Percentiles rank a stretch among this genome's conserved stretches.
phyloP scores from a whole-genome alignment of 2,888 invertebrate genomes.

The Agonopterix subpropinquella region DNA sequence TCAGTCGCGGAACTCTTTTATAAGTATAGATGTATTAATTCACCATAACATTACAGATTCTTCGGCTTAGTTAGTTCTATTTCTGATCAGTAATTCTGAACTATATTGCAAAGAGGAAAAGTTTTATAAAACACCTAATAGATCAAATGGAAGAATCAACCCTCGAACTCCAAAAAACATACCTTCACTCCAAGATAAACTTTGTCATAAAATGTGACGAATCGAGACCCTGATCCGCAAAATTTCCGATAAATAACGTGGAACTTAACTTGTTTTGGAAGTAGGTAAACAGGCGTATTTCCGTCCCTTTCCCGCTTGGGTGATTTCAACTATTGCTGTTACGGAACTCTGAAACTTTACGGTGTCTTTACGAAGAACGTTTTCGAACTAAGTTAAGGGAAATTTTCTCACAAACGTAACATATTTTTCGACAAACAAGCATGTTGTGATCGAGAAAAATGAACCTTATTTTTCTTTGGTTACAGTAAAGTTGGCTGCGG shows the following conservation, averaged over 20 bases:
- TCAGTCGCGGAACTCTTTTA: no score
- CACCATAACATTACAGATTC: no score
- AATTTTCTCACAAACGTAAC: not conserved
- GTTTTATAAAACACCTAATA: no score
- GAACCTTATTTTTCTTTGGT: no score
- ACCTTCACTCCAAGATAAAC: not conserved
- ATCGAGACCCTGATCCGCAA: not conserved
- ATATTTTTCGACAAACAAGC: conserved; percentile 1
- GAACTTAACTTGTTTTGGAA: conserved; percentile 2
- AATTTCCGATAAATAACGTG: not conserved
- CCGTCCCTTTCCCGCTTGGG: not conserved
- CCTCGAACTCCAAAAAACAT: not conserved
- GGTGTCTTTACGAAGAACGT: not conserved
- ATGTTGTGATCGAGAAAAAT: not conserved
- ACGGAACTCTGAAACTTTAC: not conserved
- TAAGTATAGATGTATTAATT: no score
- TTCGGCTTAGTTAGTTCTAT: no score
- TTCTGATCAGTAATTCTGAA: no score
- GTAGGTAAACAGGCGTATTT: not conserved
- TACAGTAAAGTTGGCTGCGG: no score
- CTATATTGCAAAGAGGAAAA: no score
- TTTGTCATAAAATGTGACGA: not conserved
- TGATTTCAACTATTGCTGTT: not conserved
- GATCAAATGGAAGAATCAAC: no score
- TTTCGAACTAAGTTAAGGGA: not conserved